Evolutionary conservation across 2,113 vertebrate species (phyloP).

Genomic region (Chlorodrepanis virens): DNA sequence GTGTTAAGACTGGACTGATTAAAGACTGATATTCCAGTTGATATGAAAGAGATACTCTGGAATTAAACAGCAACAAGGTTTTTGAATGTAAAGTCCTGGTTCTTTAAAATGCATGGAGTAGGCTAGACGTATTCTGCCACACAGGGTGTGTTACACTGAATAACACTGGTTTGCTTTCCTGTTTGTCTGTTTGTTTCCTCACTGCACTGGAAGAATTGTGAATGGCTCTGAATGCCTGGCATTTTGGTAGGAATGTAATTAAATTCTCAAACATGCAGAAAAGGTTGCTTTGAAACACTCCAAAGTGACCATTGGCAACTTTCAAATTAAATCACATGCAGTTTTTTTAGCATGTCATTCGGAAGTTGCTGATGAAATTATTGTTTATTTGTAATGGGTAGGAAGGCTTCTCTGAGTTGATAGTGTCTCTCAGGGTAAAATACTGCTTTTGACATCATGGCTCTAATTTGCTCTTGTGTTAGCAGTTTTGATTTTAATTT

Average conservation of each 20-base stretch:
- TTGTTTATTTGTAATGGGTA: neutral
- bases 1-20: neutral
- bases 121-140: neutral
- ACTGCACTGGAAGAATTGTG: neutral
- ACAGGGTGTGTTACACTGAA: neutral
- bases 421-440: neutral
- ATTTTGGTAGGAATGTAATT: neutral
- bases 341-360: neutral
- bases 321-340: neutral
- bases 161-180: neutral
- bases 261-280: neutral
- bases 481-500: neutral
- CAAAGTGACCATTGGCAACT: neutral
- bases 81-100: neutral
- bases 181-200: neutral
- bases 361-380: neutral
- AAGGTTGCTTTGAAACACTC: constrained; percentile 18
- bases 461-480: neutral
- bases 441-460: neutral
- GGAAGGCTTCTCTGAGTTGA: neutral
- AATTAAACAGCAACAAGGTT: neutral
- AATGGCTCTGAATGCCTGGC: neutral
- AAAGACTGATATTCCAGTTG: neutral
- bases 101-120: neutral
- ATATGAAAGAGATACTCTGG: neutral